Base-by-base conservation (phyloP, 1,140 invertebrate genomes). In the Micrasema minimum region DNA sequence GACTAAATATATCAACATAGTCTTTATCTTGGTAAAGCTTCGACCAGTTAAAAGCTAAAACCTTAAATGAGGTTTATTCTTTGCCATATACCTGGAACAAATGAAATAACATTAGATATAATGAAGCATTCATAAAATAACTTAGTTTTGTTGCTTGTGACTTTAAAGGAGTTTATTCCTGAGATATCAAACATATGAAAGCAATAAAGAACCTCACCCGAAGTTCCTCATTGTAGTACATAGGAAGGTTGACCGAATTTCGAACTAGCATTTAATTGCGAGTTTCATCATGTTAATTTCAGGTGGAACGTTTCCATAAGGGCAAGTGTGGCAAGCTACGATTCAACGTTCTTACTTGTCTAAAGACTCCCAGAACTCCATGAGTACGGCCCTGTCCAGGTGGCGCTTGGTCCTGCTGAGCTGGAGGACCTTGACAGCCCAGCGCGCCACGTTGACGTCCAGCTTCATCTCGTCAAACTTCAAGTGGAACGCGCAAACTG, bases 401-500 rank as follows among this genome's bases (percentile, higher is more conserved):
- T 99, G 97, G 37, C 98, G 86, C 85, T 97, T 97, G 51, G 92
- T 93, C 77, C 94, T 87, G 57, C 96, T 97, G 5, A 99, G 84
- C 80, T 96, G 90, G 48, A 99, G 90, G 12, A 99, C 91, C 22
- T 92, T 93, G 0, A 99, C 98, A 22, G 94, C 93, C 98, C 98
- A 99, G 75, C 96, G 93, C 22, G 90, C 91, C 38, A 99, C 96
- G 82, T 99, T 99, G 7, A 89, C 83, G 80, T 99, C 97, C 73
- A 98, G 75, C 78, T 92, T 93, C 88, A 98, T 93, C 83, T 99
- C 97, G 78, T 96, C 93, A 81, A 92, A 99, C 85, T 99, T 99
- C 74, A 99, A 85, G 83, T 99, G 98, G 85, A 99, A 99, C 41
- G 95, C 98, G 82, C 92, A 95, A 79, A 99, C 96, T 97, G 80